phyloP scores from a whole-genome alignment of 2,888 invertebrate genomes.

The Epinotia nisella region DNA sequence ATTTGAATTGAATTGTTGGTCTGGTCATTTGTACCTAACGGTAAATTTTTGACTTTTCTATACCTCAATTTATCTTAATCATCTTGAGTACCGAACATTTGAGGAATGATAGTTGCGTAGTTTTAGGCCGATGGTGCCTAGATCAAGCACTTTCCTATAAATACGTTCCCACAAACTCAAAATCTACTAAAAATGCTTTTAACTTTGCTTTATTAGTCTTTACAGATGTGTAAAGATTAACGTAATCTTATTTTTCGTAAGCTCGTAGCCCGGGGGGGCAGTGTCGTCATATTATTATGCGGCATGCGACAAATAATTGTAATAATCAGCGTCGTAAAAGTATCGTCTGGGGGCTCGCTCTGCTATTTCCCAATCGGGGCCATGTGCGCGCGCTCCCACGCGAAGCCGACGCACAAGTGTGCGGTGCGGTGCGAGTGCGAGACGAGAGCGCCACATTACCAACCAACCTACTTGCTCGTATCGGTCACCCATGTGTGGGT shows the following conservation, averaged over 20 bases:
- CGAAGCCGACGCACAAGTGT: constrained; percentile 79
- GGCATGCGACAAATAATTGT: constrained; percentile 61
- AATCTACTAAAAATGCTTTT: background rate
- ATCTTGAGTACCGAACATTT: background rate
- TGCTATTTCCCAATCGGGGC: constrained; percentile 81
- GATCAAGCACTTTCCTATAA: too few relatives aligned
- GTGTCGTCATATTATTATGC: constrained; percentile 35
- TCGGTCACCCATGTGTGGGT: constrained; percentile 70
- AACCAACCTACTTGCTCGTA: constrained; percentile 65
- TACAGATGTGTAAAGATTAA: background rate
- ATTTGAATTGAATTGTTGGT: too few relatives aligned
- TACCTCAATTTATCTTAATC: background rate
- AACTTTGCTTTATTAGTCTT: background rate
- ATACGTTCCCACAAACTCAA: too few relatives aligned
- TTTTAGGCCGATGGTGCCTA: background rate
- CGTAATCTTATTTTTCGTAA: constrained; percentile 17
- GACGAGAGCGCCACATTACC: constrained; percentile 70
- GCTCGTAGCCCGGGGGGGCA: background rate
- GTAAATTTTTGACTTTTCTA: background rate
- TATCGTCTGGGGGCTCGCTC: constrained; percentile 81
- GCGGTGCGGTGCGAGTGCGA: too few relatives aligned
- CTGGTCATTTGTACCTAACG: background rate
- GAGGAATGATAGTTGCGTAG: background rate
- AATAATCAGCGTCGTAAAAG: constrained; percentile 72
- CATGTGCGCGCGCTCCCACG: constrained; percentile 84